These are phyloP conservation scores for Cairina moschata DNA, from an alignment of 2,113 vertebrate genomes.

Conservation along the genomic window DNA sequence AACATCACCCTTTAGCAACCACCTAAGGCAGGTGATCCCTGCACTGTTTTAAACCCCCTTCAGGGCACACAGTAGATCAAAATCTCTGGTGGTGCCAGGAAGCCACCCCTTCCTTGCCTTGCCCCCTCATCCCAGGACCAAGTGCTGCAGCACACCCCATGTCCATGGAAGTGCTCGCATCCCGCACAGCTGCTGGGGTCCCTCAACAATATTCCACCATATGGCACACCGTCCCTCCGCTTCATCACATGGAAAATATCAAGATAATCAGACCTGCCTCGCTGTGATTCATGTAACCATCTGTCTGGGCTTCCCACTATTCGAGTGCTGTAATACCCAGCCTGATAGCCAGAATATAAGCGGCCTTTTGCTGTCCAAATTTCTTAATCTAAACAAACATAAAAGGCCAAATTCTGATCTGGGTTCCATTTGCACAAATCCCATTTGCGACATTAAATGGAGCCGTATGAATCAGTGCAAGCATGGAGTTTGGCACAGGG, in stretches of 20 bases:
- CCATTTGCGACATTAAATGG: slow-evolving; percentile 35
- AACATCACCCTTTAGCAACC: background rate
- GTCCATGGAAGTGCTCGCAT: background rate
- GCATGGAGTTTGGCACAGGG: background rate
- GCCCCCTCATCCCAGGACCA: accelerated
- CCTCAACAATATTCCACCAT: slow-evolving; percentile 35
- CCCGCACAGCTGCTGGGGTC: slow-evolving; percentile 6
- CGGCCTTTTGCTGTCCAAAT: slow-evolving; percentile 40
- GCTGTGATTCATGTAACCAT: slow-evolving; percentile 50
- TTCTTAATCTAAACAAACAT: slow-evolving; percentile 61
- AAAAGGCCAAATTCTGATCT: slow-evolving; percentile 45
- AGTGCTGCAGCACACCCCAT: background rate
- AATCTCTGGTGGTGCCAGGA: background rate
- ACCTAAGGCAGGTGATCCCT: background rate
- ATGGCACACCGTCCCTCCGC: background rate
- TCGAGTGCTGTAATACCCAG: background rate
- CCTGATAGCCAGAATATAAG: slow-evolving; percentile 51
- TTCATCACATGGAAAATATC: slow-evolving; percentile 37
- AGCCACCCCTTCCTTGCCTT: accelerated
- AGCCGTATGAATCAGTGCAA: background rate
- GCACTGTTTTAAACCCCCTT: background rate
- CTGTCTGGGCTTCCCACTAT: slow-evolving; percentile 56
- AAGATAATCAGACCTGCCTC: slow-evolving; percentile 55
- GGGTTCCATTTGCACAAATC: background rate
- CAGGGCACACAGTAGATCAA: background rate